phyloP scores from a whole-genome alignment of 2,113 vertebrate genomes.

The Alces alces region DNA sequence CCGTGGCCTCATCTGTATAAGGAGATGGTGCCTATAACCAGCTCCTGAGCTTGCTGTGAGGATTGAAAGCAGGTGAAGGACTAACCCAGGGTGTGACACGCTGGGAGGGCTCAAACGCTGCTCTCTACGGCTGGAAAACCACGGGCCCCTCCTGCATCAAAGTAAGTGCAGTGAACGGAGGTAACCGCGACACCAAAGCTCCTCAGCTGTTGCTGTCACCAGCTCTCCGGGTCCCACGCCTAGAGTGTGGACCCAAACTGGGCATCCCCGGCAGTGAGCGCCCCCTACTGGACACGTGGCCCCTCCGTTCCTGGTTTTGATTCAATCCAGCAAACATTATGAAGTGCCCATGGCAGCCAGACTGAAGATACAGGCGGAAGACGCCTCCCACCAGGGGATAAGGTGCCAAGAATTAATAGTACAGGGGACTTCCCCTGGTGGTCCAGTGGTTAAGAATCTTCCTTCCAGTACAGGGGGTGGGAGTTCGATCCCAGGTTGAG shows the following conservation, averaged over 20 bases:
- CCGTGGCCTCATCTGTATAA: neutral
- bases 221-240: neutral
- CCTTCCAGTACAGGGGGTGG: neutral
- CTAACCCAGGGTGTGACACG: neutral
- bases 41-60: neutral
- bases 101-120: neutral
- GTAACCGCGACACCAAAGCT: neutral
- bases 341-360: too few relatives aligned
- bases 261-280: neutral
- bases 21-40: neutral
- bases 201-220: neutral
- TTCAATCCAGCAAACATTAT: neutral
- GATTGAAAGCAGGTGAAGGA: neutral
- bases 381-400: neutral
- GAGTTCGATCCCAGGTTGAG: accelerated
- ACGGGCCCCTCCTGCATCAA: neutral
- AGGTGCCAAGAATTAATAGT: neutral
- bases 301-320: neutral
- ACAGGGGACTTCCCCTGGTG: neutral
- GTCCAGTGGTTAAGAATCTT: neutral
- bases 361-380: neutral
- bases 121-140: neutral
- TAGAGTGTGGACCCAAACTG: too few relatives aligned
- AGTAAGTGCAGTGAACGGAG: neutral
- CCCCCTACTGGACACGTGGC: accelerated